Conservation (phyloP, 35 echinoderm and acorn worm genomes). For the Lytechinus variegatus region DNA sequence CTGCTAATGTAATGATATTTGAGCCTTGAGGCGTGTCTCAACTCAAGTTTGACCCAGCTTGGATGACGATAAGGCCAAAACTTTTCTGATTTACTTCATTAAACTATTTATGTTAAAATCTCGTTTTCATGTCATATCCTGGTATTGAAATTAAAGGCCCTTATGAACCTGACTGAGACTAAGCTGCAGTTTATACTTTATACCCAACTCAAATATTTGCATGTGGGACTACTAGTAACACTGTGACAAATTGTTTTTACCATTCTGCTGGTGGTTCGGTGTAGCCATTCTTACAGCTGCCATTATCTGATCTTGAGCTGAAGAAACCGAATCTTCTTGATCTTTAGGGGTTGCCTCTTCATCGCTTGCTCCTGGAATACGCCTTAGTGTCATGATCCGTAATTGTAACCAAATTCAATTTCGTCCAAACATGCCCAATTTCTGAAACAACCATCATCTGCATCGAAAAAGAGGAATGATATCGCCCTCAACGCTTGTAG, state of each 20-base stretch:
- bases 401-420: neutral
- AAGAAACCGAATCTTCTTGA: conserved; percentile 31
- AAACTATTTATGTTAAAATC: too few relatives aligned
- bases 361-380: conserved; percentile 46
- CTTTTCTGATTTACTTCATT: too few relatives aligned
- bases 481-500: neutral
- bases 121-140: too few relatives aligned
- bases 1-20: too few relatives aligned
- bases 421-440: neutral
- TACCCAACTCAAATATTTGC: neutral
- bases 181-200: neutral
- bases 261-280: conserved; percentile 84
- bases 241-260: neutral
- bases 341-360: conserved; percentile 38
- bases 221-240: neutral
- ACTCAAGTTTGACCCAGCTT: too few relatives aligned
- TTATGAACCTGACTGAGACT: too few relatives aligned
- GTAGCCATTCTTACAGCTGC: conserved; percentile 84
- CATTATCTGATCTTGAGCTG: conserved; percentile 84
- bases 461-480: neutral
- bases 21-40: too few relatives aligned
- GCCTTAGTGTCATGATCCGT: conserved; percentile 45
- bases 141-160: too few relatives aligned
- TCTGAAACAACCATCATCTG: neutral
- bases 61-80: too few relatives aligned